These are phyloP conservation scores for Cremastobaeus sp. DNA, from an alignment of 2,888 invertebrate genomes.

Conservation along the genomic window DNA sequence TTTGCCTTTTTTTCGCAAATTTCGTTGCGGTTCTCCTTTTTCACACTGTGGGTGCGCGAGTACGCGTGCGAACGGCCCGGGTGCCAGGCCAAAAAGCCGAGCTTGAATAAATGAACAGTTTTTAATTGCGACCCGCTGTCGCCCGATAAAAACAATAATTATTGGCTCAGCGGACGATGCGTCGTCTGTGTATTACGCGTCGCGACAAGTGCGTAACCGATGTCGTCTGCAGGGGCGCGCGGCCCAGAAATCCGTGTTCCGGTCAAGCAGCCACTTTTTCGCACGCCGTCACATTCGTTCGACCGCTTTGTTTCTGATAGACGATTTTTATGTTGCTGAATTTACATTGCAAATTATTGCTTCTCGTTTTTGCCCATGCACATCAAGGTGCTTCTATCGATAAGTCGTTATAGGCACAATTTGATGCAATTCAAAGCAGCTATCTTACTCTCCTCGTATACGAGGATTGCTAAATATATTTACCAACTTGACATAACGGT, in stretches of 20 bases:
- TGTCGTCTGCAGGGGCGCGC: constrained; percentile 29
- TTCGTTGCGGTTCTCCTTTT: not conserved
- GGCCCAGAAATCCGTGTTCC: constrained; percentile 26
- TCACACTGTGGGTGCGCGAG: constrained; percentile 54
- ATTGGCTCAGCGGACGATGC: constrained; percentile 72
- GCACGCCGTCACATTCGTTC: constrained; percentile 3
- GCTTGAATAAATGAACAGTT: constrained; percentile 78
- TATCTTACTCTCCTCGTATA: no score
- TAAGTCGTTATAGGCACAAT: no score
- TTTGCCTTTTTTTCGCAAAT: no score
- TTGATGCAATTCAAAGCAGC: no score
- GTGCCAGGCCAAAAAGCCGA: constrained; percentile 77
- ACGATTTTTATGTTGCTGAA: constrained; percentile 9
- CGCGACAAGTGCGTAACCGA: constrained; percentile 65
- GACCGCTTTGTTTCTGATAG: not conserved
- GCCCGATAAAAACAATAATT: constrained; percentile 77
- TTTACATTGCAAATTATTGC: constrained; percentile 29
- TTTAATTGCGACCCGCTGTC: constrained; percentile 77
- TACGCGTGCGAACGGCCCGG: no score
- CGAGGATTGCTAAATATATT: no score
- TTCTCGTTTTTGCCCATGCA: constrained; percentile 10
- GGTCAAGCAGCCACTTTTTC: constrained; percentile 23
- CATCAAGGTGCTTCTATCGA: no score
- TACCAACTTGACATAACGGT: no score
- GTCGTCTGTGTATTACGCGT: constrained; percentile 66